phyloP scores from a whole-genome alignment of 2,888 invertebrate genomes.

The Polylopha cassiicola region DNA sequence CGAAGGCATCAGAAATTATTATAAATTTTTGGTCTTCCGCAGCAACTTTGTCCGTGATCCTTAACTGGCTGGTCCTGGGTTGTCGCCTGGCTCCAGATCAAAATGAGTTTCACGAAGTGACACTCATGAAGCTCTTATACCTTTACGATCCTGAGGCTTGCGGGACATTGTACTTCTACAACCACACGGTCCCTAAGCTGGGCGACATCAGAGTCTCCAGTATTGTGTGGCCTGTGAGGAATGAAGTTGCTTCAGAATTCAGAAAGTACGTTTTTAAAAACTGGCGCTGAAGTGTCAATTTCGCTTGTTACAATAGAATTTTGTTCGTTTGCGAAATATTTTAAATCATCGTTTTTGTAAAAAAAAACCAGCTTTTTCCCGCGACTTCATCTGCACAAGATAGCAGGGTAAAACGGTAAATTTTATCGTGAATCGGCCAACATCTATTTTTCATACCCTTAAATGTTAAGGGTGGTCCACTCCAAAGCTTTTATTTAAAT shows the following conservation, averaged over 20 bases:
- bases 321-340: too few relatives aligned
- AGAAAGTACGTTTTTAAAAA: constrained; percentile 45
- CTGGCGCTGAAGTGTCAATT: too few relatives aligned
- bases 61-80: constrained; percentile 50
- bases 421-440: too few relatives aligned
- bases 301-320: too few relatives aligned
- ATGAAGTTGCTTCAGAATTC: constrained; percentile 46
- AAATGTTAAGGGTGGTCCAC: too few relatives aligned
- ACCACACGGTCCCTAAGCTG: constrained; percentile 37
- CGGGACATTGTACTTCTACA: constrained; percentile 52
- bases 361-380: too few relatives aligned
- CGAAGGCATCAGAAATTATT: too few relatives aligned
- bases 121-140: constrained; percentile 57
- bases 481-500: too few relatives aligned
- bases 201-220: constrained; percentile 28
- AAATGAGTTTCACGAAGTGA: constrained; percentile 52
- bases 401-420: too few relatives aligned
- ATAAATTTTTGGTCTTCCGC: constrained; percentile 19
- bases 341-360: too few relatives aligned
- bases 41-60: constrained; percentile 44
- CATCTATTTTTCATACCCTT: too few relatives aligned
- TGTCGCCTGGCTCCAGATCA: constrained; percentile 44
- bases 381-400: too few relatives aligned
- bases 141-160: constrained; percentile 60
- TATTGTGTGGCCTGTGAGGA: constrained; percentile 52